Percentiles rank a stretch among this genome's conserved stretches.
phyloP scores from a whole-genome alignment of 2,888 invertebrate species.

The Stenichneumon culpator region DNA sequence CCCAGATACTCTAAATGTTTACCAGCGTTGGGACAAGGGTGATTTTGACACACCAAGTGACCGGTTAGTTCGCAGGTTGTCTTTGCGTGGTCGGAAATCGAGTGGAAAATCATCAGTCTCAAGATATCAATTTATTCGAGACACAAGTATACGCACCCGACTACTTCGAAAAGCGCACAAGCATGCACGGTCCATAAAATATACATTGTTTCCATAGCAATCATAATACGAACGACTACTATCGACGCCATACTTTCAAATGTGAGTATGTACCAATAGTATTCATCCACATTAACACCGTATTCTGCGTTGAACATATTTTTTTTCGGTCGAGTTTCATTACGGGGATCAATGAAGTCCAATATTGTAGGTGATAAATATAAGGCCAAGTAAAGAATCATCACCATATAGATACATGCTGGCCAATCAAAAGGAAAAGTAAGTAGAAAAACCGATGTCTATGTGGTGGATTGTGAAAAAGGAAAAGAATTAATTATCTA shows the following conservation, averaged over 20 bases:
- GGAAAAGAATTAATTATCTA: neutral
- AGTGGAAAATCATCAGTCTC: too few species aligned
- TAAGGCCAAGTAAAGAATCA: neutral
- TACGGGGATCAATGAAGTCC: constrained; percentile 11
- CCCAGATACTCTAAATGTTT: too few species aligned
- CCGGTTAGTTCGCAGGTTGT: too few species aligned
- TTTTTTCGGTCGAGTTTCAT: constrained; percentile 8
- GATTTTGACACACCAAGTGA: too few species aligned
- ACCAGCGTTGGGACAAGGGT: too few species aligned
- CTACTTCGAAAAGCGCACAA: neutral
- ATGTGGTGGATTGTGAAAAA: too few species aligned
- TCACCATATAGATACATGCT: neutral
- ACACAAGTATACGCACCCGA: neutral
- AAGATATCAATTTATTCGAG: neutral
- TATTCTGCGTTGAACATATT: constrained; percentile 42
- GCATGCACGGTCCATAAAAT: neutral
- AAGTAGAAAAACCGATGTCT: too few species aligned
- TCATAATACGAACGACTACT: neutral
- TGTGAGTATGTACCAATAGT: constrained; percentile 28
- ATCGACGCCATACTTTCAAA: constrained; percentile 5
- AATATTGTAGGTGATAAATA: constrained; percentile 8
- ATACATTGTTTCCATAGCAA: neutral
- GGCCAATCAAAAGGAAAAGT: neutral
- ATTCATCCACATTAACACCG: constrained; percentile 39
- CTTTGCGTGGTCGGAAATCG: too few species aligned